Conservation (phyloP, 2,888 invertebrate genomes). For the Geotrupes spiniger region DNA sequence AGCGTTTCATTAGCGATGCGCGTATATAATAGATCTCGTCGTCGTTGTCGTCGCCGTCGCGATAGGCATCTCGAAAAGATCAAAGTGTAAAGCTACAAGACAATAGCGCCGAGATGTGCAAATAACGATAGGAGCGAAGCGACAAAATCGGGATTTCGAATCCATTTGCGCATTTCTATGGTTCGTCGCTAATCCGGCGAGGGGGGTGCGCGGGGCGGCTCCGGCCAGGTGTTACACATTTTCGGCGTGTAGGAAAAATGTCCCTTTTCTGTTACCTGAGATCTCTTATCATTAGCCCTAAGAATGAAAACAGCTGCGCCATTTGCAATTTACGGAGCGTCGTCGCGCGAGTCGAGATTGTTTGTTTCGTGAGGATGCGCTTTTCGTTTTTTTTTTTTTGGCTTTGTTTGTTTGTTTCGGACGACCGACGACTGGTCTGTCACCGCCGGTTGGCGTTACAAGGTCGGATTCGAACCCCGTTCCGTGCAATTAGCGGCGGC, state of each 20-base stretch:
- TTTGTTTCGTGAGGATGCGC: not conserved
- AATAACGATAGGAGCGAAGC: no score
- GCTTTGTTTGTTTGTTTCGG: not conserved
- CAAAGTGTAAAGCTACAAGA: no score
- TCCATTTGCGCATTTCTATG: conserved; percentile 19
- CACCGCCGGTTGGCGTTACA: conserved; percentile 11
- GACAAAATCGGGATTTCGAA: conserved; percentile 2
- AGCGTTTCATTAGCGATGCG: no score
- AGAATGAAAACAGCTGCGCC: conserved; percentile 29
- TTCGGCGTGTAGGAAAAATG: conserved; percentile 13
- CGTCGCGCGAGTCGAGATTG: not conserved
- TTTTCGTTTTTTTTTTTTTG: not conserved
- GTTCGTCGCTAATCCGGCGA: conserved; percentile 15
- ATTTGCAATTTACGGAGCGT: not conserved
- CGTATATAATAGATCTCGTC: no score
- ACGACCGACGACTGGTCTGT: not conserved
- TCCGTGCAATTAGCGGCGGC: conserved; percentile 33
- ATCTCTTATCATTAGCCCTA: conserved; percentile 31
- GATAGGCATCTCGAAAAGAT: no score
- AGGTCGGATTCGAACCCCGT: conserved; percentile 25
- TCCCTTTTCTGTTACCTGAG: conserved; percentile 28
- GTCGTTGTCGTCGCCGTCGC: no score
- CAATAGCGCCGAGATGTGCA: no score
- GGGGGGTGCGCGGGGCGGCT: conserved; percentile 6
- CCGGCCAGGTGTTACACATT: conserved; percentile 22